Percentiles rank a stretch among this genome's conserved stretches.
Evolutionary conservation across 2,888 invertebrate species (phyloP).

Genomic region (Rapana venosa): DNA sequence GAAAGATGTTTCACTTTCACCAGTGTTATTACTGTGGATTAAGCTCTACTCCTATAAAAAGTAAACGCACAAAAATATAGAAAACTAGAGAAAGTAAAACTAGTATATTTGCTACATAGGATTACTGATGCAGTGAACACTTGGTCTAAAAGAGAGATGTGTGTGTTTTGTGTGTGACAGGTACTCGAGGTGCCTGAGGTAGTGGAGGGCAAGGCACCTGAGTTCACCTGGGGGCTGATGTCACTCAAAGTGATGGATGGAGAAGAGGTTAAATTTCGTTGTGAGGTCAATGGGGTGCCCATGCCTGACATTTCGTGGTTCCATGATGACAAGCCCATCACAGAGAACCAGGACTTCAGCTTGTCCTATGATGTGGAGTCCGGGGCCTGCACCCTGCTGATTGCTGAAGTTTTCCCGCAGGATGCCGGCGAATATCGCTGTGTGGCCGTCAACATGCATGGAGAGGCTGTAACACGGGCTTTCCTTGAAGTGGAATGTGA

Average conservation of each 20-base stretch:
- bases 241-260: slow-evolving; percentile 93
- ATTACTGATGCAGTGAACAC: too few relatives aligned
- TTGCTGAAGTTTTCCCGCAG: slow-evolving; percentile 96
- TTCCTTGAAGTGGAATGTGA: slow-evolving; percentile 76
- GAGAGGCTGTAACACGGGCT: slow-evolving; percentile 91
- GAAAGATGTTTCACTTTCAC: too few relatives aligned
- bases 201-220: slow-evolving; percentile 83
- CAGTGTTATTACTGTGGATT: too few relatives aligned
- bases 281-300: slow-evolving; percentile 68
- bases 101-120: too few relatives aligned
- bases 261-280: slow-evolving; percentile 86
- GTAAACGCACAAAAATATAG: too few relatives aligned
- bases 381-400: slow-evolving; percentile 86
- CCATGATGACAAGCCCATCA: slow-evolving; percentile 86
- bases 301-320: slow-evolving; percentile 87
- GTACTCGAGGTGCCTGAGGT: slow-evolving; percentile 36
- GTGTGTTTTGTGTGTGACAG: slow-evolving; percentile 4
- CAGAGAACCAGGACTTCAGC: slow-evolving; percentile 72
- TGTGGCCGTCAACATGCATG: slow-evolving; percentile 94
- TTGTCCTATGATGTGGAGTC: slow-evolving; percentile 71
- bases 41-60: too few relatives aligned
- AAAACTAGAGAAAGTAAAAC: too few relatives aligned
- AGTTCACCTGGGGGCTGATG: slow-evolving; percentile 86
- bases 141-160: neutral
- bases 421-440: slow-evolving; percentile 98